phyloP scores from a whole-genome alignment of 92 coral and sea anemone species.

The Paramuricea clavata region DNA sequence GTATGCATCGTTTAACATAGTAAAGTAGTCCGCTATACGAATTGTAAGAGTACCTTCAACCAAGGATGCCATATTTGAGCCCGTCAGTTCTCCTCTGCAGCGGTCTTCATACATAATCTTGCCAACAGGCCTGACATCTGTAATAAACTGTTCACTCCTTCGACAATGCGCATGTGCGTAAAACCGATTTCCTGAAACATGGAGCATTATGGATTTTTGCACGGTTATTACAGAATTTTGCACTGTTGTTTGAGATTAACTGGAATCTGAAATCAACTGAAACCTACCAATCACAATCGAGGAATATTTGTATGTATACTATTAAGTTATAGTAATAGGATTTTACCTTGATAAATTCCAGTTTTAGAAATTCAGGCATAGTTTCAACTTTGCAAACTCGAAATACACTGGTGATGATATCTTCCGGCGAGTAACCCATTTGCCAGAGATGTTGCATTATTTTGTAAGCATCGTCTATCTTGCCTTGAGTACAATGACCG shows the following conservation, averaged over 20 bases:
- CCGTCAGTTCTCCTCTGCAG: conserved; percentile 34
- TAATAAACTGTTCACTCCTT: conserved; percentile 86
- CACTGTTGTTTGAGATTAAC: too few relatives aligned
- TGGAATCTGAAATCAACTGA: too few relatives aligned
- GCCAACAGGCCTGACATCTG: conserved; percentile 63
- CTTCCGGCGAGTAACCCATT: conserved; percentile 98
- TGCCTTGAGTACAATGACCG: conserved; percentile 82
- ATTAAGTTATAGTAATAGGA: too few relatives aligned
- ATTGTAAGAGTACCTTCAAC: too few relatives aligned
- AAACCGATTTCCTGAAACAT: conserved; percentile 88
- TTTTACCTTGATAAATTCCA: conserved; percentile 93
- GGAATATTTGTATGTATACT: too few relatives aligned
- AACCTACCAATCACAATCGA: too few relatives aligned
- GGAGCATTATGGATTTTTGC: too few relatives aligned
- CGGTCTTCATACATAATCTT: conserved; percentile 71
- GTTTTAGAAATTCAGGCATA: conserved; percentile 91
- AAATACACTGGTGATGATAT: conserved; percentile 90
- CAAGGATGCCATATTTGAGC: background rate
- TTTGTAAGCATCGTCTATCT: conserved; percentile 92
- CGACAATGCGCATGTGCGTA: conserved; percentile 96
- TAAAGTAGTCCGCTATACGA: too few relatives aligned
- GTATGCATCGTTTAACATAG: too few relatives aligned
- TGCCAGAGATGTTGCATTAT: conserved; percentile 92
- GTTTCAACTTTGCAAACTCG: conserved; percentile 92
- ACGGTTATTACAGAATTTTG: too few relatives aligned